Evolutionary conservation across 2,888 invertebrate genomes (phyloP).

Genomic region (Drosophila longiperda): DNA sequence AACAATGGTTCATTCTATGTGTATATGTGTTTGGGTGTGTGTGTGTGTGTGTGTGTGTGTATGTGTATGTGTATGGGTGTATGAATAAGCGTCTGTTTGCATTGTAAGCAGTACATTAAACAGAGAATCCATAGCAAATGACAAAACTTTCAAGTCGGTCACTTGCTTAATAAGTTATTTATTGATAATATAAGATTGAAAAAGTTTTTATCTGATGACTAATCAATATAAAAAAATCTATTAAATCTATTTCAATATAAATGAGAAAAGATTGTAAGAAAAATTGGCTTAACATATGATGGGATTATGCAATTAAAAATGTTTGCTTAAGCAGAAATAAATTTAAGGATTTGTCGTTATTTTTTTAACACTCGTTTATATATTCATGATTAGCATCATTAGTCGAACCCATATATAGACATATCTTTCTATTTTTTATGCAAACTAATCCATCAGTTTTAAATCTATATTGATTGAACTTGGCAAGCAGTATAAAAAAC

Average conservation of each 20-base stretch:
- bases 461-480: not conserved
- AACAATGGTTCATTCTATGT: slow-evolving; percentile 7
- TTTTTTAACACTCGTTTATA: not conserved
- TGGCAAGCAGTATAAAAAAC: not conserved
- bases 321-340: not conserved
- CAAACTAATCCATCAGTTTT: not conserved
- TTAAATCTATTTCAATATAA: not conserved
- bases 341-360: not conserved
- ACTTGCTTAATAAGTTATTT: not conserved
- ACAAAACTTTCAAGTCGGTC: not conserved
- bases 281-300: not conserved
- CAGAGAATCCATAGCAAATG: slow-evolving; percentile 8
- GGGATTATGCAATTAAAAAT: not conserved
- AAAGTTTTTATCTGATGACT: not conserved
- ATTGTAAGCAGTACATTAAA: slow-evolving; percentile 16
- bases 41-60: not conserved
- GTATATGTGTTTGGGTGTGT: slow-evolving; percentile 1
- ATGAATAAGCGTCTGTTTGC: not conserved
- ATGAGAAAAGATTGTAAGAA: not conserved
- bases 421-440: not conserved
- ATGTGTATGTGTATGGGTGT: not conserved
- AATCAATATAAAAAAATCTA: not conserved
- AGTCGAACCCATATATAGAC: not conserved
- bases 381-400: not conserved
- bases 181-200: not conserved